Evolutionary conservation across 2,797 vertebrate species (phyloP), one percentile per base, ranked within the genome.

Genomic region (Eulemur coronatus): DNA sequence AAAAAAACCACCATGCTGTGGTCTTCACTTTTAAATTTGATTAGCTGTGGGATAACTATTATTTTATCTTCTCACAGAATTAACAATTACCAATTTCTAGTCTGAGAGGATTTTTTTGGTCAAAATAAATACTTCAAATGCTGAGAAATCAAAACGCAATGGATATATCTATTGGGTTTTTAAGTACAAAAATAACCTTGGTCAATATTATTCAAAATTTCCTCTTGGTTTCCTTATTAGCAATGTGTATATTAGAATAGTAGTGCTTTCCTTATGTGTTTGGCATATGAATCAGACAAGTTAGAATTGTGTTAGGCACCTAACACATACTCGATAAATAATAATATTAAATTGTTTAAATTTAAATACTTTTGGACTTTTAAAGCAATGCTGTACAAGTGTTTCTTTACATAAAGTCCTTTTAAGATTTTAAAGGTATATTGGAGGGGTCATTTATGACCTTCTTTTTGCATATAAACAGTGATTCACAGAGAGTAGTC

Each of bases 11-110:
- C 22, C 81, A 75, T 3, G 55, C 22, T 76, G 73, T 59, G 43
- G 67, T 69, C 35, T 90, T 50, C 4, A 75, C 43, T 90, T 97
- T 97, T 50, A 94, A 95, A 92, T 97, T 57, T 96, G 50, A 76
- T 76, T 92, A 88, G 78, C 94, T 92, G 30, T 35, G 26, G 84
- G 67, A 76, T 65, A 82, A 55, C 35, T 85, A 55, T 72, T 95
- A 10, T 85, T 35, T 95, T 89, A 73, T 59, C 38, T 93, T 76
- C 30, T 93, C 81, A 89, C 6, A 63, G 55, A 89, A 88, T 81
- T 86, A 78, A 70, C 15, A 59, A 20, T 89, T 91, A 93, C 17
- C 38, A 41, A 28, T 79, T 94, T 95, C 41, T 59, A 85, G 67
- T 88, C 50, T 84, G 46, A 88, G 48, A 93, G 48, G 38, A 88